Evolutionary conservation across 2,888 invertebrate genomes (phyloP), one percentile per base, ranked within the genome.

Genomic region (Acronicta psi): DNA sequence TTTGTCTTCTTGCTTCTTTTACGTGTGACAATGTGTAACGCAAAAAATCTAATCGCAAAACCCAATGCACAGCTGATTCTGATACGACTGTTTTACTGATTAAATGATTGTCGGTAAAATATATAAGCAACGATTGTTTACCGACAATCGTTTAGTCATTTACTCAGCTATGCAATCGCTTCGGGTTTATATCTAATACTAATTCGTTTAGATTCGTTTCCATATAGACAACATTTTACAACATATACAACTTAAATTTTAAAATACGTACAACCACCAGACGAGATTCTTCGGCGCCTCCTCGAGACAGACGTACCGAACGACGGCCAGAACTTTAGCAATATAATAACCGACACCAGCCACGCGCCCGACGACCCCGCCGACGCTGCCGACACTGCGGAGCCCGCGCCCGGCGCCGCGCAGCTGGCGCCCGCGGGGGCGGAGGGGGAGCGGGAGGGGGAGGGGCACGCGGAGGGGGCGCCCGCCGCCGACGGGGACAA

Each of bases 251-350:
- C n/a, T 34, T 34, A 6, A n/a, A 34, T n/a, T 34, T 11, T 13
- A 4, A 13, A 34, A n/a, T 34, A n/a, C n/a, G 5, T n/a, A 14
- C 0, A 8, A 10, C 10, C 3, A 59, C 51, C 75, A 94, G 94
- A 93, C 70, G 94, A 94, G 75, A 88, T 89, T 0, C 81, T 94
- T 1, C 92, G 92, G 68, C 75, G 90, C 13, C 92, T 94, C 62
- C 84, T 94, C 58, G 92, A 94, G 16, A 75, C 76, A 0, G 90
- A 92, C 38, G 89, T 89, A 0, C 77, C 81, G 0, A 25, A 23
- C n/a, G 60, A 69, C 45, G 62, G 46, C 17, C 69, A 51, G 2
- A 69, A 62, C 42, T 88, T 84, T 74, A 40, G 85, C 29, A 79
- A 55, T 63, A 84, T 89, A 2, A 81, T 88, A 18, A 67, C 77